Conservation (phyloP, 2,113 vertebrate genomes). For the Dolichotis patagonum region DNA sequence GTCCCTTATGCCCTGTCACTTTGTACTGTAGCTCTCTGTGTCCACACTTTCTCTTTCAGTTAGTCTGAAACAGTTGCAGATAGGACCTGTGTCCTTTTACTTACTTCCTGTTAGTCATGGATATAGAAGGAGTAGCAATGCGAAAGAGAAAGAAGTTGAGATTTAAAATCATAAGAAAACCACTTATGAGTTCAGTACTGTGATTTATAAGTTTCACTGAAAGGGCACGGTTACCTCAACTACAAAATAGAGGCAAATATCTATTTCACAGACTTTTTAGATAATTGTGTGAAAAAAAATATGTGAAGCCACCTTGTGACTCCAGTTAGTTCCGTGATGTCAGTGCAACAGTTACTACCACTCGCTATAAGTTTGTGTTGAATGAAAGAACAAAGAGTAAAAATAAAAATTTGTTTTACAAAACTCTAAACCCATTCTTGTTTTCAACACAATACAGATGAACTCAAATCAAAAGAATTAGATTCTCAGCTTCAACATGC, state of each 20-base stretch:
- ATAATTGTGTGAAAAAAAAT: background rate
- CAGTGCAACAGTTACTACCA: background rate
- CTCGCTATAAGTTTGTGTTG: background rate
- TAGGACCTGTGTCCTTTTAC: background rate
- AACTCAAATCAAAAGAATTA: constrained; percentile 76
- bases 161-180: constrained; percentile 30
- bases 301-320: background rate
- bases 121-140: background rate
- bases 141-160: constrained; percentile 3
- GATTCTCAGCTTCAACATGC: constrained; percentile 87
- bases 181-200: background rate
- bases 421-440: constrained; percentile 25
- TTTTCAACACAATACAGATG: constrained; percentile 66
- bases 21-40: background rate
- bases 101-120: background rate
- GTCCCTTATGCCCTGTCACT: background rate
- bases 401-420: constrained; percentile 3
- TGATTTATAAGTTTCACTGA: constrained; percentile 6
- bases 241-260: constrained; percentile 8
- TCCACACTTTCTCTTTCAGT: background rate
- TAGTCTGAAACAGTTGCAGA: background rate
- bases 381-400: constrained; percentile 29
- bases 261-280: background rate
- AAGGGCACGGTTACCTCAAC: background rate
- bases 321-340: background rate